Conservation (phyloP, 2,797 vertebrate species). For the Lerista edwardsae region DNA sequence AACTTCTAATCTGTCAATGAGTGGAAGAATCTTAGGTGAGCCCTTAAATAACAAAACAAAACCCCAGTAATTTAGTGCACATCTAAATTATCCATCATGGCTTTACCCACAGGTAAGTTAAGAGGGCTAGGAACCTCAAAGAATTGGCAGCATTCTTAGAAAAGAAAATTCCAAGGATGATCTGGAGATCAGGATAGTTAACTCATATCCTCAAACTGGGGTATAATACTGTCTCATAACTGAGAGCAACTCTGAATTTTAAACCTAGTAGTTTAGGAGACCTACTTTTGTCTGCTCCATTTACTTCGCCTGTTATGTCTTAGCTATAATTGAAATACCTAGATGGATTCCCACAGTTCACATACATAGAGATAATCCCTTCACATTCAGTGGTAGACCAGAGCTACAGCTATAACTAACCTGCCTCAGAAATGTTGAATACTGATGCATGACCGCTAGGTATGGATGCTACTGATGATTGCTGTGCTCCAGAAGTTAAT, state of each 20-base stretch:
- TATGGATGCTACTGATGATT: slow-evolving; percentile 74
- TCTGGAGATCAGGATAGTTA: background rate
- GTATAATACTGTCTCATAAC: slow-evolving; percentile 21
- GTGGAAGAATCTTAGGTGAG: background rate
- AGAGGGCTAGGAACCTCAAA: background rate
- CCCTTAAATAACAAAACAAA: background rate
- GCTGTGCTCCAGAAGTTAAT: slow-evolving; percentile 74
- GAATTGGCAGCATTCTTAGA: background rate
- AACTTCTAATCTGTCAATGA: background rate
- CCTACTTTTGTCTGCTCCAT: slow-evolving; percentile 23
- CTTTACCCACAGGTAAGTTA: background rate
- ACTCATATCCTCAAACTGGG: slow-evolving; percentile 2
- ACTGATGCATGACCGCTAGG: slow-evolving; percentile 76
- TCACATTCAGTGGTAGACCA: slow-evolving; percentile 44
- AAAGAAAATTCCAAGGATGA: background rate
- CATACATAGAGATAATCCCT: slow-evolving; percentile 30
- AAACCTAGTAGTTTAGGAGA: slow-evolving; percentile 22
- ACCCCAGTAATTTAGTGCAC: background rate
- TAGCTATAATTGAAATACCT: slow-evolving; percentile 7
- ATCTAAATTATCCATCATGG: background rate
- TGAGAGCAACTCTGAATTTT: slow-evolving; percentile 43
- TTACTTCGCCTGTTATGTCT: slow-evolving; percentile 14
- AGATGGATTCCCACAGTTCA: background rate
- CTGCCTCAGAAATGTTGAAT: slow-evolving; percentile 83
- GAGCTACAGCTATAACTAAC: slow-evolving; percentile 75